These are phyloP conservation scores for Rattus rattus DNA, from an alignment of 2,113 vertebrate genomes.

Conservation along the genomic window DNA sequence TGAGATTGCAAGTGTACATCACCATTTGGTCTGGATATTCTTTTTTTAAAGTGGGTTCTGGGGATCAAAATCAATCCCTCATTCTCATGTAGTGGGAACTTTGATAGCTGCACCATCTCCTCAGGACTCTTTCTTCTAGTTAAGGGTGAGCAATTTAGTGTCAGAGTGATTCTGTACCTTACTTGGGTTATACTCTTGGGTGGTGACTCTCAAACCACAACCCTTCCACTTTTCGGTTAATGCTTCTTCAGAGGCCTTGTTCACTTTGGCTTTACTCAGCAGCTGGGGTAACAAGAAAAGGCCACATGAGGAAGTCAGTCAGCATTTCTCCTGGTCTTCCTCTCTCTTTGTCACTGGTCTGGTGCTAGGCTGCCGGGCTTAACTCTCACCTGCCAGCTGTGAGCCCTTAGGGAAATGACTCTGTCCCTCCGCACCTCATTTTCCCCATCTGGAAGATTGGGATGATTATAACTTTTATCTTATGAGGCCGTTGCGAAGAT, in stretches of 20 bases:
- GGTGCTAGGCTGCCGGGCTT: neutral
- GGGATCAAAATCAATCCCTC: neutral
- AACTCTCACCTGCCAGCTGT: slow-evolving; percentile 16
- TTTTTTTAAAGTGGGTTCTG: neutral
- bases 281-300: neutral
- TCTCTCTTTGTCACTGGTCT: neutral
- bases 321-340: neutral
- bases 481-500: neutral
- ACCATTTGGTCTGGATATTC: neutral
- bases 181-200: neutral
- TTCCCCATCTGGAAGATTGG: neutral
- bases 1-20: neutral
- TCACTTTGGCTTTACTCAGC: neutral
- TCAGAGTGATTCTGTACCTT: neutral
- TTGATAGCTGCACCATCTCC: neutral
- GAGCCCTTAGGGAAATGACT: slow-evolving; percentile 1
- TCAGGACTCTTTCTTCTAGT: neutral
- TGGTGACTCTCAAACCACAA: neutral
- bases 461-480: neutral
- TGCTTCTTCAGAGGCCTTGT: neutral
- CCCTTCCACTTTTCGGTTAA: neutral
- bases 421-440: neutral
- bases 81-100: neutral
- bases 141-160: neutral
- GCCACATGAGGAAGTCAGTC: neutral